Percentiles rank a stretch among this genome's conserved stretches.
Evolutionary conservation across 2,113 vertebrate species (phyloP).

Genomic region (Elanoides forficatus): DNA sequence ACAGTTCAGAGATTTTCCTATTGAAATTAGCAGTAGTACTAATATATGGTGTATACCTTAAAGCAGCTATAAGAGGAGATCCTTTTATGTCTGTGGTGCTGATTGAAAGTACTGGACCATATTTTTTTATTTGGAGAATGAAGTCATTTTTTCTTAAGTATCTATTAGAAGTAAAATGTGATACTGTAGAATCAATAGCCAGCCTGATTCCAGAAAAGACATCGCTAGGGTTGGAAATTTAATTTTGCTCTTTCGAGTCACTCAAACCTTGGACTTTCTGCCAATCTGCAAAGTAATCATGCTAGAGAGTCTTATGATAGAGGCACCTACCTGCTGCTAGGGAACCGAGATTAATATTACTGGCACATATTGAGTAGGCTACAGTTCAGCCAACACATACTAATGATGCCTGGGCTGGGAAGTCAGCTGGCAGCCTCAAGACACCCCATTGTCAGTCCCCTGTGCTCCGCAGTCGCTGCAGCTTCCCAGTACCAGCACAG

Average conservation of each 20-base stretch:
- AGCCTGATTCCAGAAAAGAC: neutral
- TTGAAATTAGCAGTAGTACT: neutral
- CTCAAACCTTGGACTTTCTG: conserved; percentile 14
- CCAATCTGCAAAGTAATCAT: conserved; percentile 10
- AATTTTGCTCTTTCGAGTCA: neutral
- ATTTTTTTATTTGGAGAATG: neutral
- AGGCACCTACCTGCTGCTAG: conserved; percentile 34
- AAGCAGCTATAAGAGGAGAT: neutral
- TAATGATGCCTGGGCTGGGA: neutral
- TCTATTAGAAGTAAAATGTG: neutral
- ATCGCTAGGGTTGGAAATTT: neutral
- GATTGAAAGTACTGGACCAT: neutral
- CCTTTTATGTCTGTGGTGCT: neutral
- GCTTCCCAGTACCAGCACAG: neutral
- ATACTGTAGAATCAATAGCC: neutral
- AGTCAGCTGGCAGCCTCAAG: neutral
- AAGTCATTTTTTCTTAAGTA: neutral
- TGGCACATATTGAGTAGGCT: conserved; percentile 33
- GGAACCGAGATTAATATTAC: conserved; percentile 35
- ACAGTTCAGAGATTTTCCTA: neutral
- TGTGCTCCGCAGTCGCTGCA: fast-evolving
- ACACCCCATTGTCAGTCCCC: neutral
- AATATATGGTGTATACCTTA: neutral
- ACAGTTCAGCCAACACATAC: conserved; percentile 20
- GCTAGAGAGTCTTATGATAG: neutral